phyloP scores from a whole-genome alignment of 2,113 vertebrate species.

The Cryptomyrus ogoouensis region DNA sequence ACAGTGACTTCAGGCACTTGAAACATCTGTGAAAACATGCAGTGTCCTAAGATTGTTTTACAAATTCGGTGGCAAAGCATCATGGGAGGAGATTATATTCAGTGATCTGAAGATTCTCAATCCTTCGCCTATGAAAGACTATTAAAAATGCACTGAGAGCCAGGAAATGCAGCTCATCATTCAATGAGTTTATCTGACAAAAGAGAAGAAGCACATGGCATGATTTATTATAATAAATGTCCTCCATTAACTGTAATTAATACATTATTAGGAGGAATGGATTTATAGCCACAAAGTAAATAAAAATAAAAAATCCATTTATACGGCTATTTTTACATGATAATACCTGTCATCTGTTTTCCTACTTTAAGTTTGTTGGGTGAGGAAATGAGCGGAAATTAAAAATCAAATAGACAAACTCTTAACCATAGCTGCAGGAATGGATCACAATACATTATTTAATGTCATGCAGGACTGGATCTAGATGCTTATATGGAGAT shows the following conservation, averaged over 20 bases:
- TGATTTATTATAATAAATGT: neutral
- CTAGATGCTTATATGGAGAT: neutral
- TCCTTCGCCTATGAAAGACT: neutral
- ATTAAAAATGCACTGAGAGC: neutral
- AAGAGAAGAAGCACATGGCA: neutral
- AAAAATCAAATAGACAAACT: neutral
- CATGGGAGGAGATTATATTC: neutral
- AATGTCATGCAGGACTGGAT: neutral
- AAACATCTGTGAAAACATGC: neutral
- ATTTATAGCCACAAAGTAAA: slow-evolving; percentile 13
- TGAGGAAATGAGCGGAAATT: neutral
- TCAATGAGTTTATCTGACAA: neutral
- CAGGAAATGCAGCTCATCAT: neutral
- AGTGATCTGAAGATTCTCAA: neutral
- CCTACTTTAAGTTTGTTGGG: neutral
- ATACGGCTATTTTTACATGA: neutral
- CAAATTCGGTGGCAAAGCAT: neutral
- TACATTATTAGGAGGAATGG: neutral
- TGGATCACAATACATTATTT: neutral
- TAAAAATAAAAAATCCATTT: neutral
- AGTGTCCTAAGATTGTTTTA: neutral
- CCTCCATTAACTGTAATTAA: neutral
- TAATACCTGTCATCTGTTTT: neutral
- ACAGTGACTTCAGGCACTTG: neutral
- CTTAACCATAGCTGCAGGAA: neutral